These are phyloP conservation scores for Arbacia lixula DNA, from an alignment of 53 echinoderm and acorn worm genomes.

Conservation along the genomic window DNA sequence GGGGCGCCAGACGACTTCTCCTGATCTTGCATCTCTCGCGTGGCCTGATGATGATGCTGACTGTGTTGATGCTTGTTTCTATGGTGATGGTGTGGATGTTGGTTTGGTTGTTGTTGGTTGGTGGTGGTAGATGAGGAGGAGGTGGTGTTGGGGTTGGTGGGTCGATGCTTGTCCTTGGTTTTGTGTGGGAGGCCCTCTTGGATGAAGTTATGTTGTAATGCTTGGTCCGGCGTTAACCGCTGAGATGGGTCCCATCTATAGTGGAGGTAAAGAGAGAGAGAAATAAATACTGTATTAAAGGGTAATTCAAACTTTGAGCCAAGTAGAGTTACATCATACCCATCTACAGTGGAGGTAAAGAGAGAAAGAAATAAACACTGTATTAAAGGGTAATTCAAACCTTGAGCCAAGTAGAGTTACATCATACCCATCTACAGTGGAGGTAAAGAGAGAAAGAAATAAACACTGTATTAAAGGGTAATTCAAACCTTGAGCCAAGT, in stretches of 20 bases:
- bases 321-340: too few relatives aligned
- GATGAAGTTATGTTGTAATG: slow-evolving; percentile 89
- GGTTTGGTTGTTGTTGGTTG: slow-evolving; percentile 27
- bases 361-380: too few relatives aligned
- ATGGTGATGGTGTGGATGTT: slow-evolving; percentile 59
- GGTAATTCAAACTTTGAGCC: too few relatives aligned
- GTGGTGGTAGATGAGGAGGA: slow-evolving; percentile 25
- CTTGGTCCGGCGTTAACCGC: slow-evolving; percentile 91
- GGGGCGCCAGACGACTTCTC: background rate
- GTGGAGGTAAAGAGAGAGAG: too few relatives aligned
- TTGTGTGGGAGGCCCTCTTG: slow-evolving; percentile 80
- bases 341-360: too few relatives aligned
- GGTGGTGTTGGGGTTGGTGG: background rate
- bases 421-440: too few relatives aligned
- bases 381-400: too few relatives aligned
- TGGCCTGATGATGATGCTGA: slow-evolving; percentile 37
- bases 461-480: too few relatives aligned
- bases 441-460: too few relatives aligned
- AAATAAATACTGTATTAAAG: too few relatives aligned
- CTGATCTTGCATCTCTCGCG: slow-evolving; percentile 46
- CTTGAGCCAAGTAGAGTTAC: too few relatives aligned
- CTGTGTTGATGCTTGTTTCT: slow-evolving; percentile 52
- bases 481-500: too few relatives aligned
- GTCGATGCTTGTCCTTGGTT: slow-evolving; percentile 60
- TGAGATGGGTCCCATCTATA: slow-evolving; percentile 86